Conservation (phyloP, 2,113 vertebrate genomes). For the Rhinogobius similis region DNA sequence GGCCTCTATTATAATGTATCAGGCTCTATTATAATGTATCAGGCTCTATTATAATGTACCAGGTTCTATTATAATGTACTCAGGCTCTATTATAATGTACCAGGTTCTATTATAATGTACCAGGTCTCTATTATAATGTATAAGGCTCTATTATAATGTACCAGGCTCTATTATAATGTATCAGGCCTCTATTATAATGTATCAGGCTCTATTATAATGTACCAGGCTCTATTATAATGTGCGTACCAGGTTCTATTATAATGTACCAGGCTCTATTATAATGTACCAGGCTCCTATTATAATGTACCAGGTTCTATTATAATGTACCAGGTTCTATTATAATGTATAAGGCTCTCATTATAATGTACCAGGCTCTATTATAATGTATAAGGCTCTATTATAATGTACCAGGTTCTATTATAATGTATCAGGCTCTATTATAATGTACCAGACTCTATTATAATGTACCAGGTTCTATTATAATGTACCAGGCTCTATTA, state of each 20-base stretch:
- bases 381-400: not conserved
- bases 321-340: not conserved
- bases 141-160: not conserved
- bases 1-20: not conserved
- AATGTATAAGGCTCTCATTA: too few species aligned
- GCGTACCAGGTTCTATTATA: too few species aligned
- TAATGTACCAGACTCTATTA: not conserved
- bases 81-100: not conserved
- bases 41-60: not conserved
- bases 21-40: not conserved
- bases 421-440: not conserved
- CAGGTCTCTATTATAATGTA: not conserved
- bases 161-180: not conserved
- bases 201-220: too few species aligned
- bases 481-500: not conserved
- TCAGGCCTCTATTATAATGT: too few species aligned
- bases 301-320: not conserved
- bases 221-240: not conserved
- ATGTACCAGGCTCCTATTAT: not conserved
- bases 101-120: not conserved
- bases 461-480: not conserved
- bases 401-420: not conserved
- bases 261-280: too few species aligned
- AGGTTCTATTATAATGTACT: not conserved
- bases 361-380: too few species aligned